Percentiles rank a stretch among this genome's conserved stretches.
These are phyloP conservation scores for Drosophila willistoni DNA, from an alignment of 1,140 invertebrate species.

Conservation along the genomic window DNA sequence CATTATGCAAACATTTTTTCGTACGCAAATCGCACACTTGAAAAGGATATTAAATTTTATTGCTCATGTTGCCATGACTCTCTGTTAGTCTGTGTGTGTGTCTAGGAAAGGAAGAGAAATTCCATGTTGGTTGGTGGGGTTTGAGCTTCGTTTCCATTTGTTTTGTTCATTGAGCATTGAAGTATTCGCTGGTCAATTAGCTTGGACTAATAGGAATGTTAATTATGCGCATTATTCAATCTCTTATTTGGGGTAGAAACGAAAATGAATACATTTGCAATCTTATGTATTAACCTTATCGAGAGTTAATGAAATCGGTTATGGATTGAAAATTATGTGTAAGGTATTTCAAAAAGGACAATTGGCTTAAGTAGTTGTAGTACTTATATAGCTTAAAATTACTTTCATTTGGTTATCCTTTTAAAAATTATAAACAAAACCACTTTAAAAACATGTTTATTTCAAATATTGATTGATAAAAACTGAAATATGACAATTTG, in stretches of 20 bases:
- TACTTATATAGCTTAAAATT: too few species aligned
- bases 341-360: too few species aligned
- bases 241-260: neutral
- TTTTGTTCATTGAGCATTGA: constrained; percentile 67
- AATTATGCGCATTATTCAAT: constrained; percentile 42
- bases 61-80: constrained; percentile 72
- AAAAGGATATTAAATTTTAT: constrained; percentile 80
- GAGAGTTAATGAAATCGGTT: neutral
- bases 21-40: constrained; percentile 58
- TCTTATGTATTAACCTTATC: neutral
- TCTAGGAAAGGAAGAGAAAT: neutral
- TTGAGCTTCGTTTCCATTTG: constrained; percentile 34
- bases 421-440: too few species aligned
- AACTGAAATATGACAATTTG: too few species aligned
- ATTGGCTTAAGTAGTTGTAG: too few species aligned
- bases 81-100: neutral
- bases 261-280: neutral
- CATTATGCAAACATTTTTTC: constrained; percentile 73
- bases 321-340: neutral
- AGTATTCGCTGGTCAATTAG: constrained; percentile 74
- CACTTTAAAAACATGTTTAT: too few species aligned
- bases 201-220: constrained; percentile 43
- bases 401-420: too few species aligned
- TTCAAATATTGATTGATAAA: too few species aligned
- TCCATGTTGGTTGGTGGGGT: neutral